A percentile compares a stretch with the other conserved stretches of the same genome.
Conservation (phyloP, 2,888 invertebrate genomes). For the Eurytoma californica region DNA sequence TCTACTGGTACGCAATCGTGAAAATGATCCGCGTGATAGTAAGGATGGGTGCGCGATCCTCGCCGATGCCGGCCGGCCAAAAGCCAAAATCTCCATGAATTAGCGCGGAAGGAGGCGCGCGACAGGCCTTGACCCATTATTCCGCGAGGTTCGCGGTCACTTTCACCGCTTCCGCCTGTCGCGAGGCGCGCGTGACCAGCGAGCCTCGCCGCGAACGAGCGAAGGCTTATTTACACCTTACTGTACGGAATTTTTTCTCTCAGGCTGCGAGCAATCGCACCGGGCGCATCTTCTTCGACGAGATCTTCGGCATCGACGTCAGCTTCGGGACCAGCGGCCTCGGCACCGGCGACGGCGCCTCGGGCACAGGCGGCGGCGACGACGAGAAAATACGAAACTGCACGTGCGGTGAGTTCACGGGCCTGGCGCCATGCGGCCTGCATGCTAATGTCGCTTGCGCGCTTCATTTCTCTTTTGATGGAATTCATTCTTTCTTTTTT, state of each 20-base stretch:
- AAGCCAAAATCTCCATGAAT: background rate
- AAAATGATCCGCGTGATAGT: too few species aligned
- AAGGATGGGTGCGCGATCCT: too few species aligned
- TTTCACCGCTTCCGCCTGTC: constrained; percentile 62
- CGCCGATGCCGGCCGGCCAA: too few species aligned
- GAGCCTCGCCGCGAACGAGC: too few species aligned
- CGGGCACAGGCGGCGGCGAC: constrained; percentile 73
- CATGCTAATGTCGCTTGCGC: background rate
- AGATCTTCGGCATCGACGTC: constrained; percentile 81
- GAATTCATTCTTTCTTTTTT: too few species aligned
- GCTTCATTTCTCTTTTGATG: too few species aligned
- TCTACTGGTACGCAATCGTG: too few species aligned
- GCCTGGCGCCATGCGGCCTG: background rate
- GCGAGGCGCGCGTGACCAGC: background rate
- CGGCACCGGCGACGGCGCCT: background rate
- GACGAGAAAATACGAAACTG: constrained; percentile 80
- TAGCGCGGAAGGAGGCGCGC: background rate
- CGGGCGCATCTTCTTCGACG: constrained; percentile 84
- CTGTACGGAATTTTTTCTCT: background rate
- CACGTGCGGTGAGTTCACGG: constrained; percentile 81
- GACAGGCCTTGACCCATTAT: constrained; percentile 67
- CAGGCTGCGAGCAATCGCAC: constrained; percentile 75
- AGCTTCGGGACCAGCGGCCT: background rate
- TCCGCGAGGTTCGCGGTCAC: constrained; percentile 62
- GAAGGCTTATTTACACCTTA: too few species aligned